phyloP scores from a whole-genome alignment of 2,113 vertebrate species.

The Girardinichthys multiradiatus region DNA sequence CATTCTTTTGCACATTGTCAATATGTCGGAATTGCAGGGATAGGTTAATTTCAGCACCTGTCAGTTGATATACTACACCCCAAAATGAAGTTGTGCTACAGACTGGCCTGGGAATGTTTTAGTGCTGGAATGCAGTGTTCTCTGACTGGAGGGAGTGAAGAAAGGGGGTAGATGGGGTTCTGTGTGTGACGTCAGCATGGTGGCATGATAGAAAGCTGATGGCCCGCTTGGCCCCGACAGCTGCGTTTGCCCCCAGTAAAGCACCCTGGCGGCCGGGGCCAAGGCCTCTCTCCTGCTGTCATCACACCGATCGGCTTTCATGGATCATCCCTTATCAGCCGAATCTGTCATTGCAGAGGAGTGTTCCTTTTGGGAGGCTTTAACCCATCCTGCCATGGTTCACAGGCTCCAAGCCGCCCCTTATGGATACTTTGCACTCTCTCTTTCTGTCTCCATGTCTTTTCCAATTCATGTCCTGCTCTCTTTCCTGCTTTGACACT shows the following conservation, averaged over 20 bases:
- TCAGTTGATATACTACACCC: slow-evolving; percentile 54
- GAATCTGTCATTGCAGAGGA: slow-evolving; percentile 80
- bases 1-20: slow-evolving; percentile 70
- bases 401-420: slow-evolving; percentile 67
- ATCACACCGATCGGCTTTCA: slow-evolving; percentile 78
- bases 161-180: slow-evolving; percentile 47
- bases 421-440: slow-evolving; percentile 64
- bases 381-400: slow-evolving; percentile 76
- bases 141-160: slow-evolving; percentile 65
- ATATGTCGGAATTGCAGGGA: slow-evolving; percentile 73
- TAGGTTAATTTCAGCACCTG: slow-evolving; percentile 77
- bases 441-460: slow-evolving; percentile 51
- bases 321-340: slow-evolving; percentile 82
- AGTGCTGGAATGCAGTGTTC: slow-evolving; percentile 65
- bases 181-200: slow-evolving; percentile 73
- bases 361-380: slow-evolving; percentile 74
- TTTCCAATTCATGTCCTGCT: slow-evolving; percentile 36
- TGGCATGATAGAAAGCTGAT: slow-evolving; percentile 73
- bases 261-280: slow-evolving; percentile 66
- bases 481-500: slow-evolving; percentile 48
- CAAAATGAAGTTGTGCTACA: slow-evolving; percentile 70
- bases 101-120: slow-evolving; percentile 62
- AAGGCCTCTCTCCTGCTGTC: slow-evolving; percentile 76
- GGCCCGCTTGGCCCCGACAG: slow-evolving; percentile 75
- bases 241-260: slow-evolving; percentile 73